Percentiles rank a stretch among this genome's conserved stretches.
phyloP scores from a whole-genome alignment of 2,797 vertebrate species.

The Oreonectes daqikongensis region DNA sequence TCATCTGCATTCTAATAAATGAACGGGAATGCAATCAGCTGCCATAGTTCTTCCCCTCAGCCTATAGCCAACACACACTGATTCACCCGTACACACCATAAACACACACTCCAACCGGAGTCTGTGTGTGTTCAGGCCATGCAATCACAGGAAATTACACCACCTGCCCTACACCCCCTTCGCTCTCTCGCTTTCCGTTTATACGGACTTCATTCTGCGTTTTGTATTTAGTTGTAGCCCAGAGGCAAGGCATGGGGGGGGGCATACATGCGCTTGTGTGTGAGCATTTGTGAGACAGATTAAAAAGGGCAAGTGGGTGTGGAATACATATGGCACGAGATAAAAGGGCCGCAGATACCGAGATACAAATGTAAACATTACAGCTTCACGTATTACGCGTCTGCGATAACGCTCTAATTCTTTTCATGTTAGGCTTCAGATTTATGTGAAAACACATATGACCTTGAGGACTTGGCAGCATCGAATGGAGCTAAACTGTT shows the following conservation, averaged over 20 bases:
- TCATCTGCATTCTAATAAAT: constrained; percentile 80
- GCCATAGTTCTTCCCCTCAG: constrained; percentile 73
- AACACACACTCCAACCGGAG: constrained; percentile 18
- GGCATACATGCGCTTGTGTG: neutral
- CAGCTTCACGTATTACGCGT: neutral
- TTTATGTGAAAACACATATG: constrained; percentile 24
- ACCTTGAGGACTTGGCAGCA: constrained; percentile 35
- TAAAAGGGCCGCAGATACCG: constrained; percentile 17
- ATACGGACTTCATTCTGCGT: neutral
- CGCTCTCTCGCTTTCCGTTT: constrained; percentile 4
- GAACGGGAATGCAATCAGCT: constrained; percentile 77
- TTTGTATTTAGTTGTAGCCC: neutral
- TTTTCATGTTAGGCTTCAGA: constrained; percentile 12
- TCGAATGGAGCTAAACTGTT: constrained; percentile 13
- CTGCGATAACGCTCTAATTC: neutral
- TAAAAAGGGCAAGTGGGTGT: constrained; percentile 18
- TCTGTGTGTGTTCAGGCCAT: constrained; percentile 11
- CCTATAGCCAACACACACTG: constrained; percentile 51
- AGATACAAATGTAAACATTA: constrained; percentile 17
- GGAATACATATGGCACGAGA: constrained; percentile 23
- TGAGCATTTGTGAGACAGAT: constrained; percentile 5
- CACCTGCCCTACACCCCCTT: constrained; percentile 23
- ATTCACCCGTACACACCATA: constrained; percentile 7
- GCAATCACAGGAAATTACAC: constrained; percentile 37
- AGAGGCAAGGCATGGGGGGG: neutral